These are phyloP conservation scores for Drosophila kepulauana DNA, from an alignment of 1,140 invertebrate genomes.

Conservation along the genomic window DNA sequence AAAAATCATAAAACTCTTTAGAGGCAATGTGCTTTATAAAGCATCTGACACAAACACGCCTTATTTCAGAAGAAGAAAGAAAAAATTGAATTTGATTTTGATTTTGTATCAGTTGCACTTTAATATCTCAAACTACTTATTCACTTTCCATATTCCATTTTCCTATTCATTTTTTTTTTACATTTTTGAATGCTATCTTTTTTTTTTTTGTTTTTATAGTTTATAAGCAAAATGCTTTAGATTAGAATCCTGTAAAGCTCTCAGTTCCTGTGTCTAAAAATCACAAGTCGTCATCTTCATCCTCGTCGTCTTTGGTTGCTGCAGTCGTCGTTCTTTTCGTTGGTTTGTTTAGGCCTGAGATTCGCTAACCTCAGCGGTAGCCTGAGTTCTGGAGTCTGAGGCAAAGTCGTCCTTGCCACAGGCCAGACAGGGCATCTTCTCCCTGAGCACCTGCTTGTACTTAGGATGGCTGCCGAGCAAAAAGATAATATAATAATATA, in stretches of 20 bases:
- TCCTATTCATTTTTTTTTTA: slow-evolving; percentile 57
- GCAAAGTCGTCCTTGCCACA: slow-evolving; percentile 87
- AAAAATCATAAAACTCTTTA: slow-evolving; percentile 53
- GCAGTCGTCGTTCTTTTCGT: slow-evolving; percentile 66
- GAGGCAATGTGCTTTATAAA: slow-evolving; percentile 62
- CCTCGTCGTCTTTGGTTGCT: slow-evolving; percentile 40
- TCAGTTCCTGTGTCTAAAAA: slow-evolving; percentile 47
- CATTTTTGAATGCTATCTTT: slow-evolving; percentile 66
- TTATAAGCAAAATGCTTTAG: slow-evolving; percentile 58
- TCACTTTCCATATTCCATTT: slow-evolving; percentile 12
- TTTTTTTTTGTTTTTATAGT: slow-evolving; percentile 61
- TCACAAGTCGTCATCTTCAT: slow-evolving; percentile 19
- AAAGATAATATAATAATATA: background rate
- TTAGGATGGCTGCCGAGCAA: slow-evolving; percentile 88
- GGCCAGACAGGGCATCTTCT: slow-evolving; percentile 86
- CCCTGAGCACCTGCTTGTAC: slow-evolving; percentile 87
- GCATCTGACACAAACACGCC: slow-evolving; percentile 28
- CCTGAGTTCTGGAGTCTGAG: slow-evolving; percentile 85
- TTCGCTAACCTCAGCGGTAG: slow-evolving; percentile 78
- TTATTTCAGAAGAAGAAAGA: background rate
- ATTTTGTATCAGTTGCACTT: slow-evolving; percentile 79
- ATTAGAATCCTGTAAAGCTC: slow-evolving; percentile 59
- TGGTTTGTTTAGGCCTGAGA: slow-evolving; percentile 67
- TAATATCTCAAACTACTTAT: slow-evolving; percentile 36
- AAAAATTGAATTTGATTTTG: slow-evolving; percentile 61